Conservation (phyloP, 2,113 vertebrate genomes). For the Cettia cetti region DNA sequence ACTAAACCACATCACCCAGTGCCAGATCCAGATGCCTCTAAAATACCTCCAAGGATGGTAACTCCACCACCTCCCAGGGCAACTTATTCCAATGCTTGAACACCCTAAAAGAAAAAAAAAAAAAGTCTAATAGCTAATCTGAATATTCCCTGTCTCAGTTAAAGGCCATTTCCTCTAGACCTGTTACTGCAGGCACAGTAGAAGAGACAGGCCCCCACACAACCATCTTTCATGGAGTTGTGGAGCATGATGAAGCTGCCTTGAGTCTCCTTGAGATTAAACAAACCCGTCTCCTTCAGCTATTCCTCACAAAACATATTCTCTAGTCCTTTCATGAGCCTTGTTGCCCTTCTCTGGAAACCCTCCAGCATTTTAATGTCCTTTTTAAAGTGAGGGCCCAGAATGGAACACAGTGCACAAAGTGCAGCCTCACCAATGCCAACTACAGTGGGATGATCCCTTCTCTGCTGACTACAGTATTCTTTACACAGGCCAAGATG, state of each 20-base stretch:
- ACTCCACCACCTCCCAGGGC: no score
- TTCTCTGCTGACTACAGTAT: background rate
- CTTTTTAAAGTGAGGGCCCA: background rate
- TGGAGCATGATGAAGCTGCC: background rate
- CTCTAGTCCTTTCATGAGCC: background rate
- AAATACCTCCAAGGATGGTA: background rate
- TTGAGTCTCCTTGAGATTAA: background rate
- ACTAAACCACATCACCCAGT: background rate
- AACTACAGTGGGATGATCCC: background rate
- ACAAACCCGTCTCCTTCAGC: background rate
- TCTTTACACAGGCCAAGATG: no score
- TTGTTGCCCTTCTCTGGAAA: background rate
- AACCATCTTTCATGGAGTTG: background rate
- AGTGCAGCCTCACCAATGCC: background rate
- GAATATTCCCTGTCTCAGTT: fast-evolving
- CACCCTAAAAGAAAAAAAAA: background rate
- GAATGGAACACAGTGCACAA: fast-evolving
- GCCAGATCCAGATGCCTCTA: background rate
- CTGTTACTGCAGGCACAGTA: background rate
- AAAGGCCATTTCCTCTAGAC: background rate
- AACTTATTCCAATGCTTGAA: background rate
- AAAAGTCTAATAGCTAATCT: background rate
- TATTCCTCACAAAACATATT: background rate
- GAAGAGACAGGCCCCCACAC: background rate
- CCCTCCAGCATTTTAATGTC: background rate